Evolutionary conservation across 2,888 invertebrate species (phyloP), one percentile per base, ranked within the genome.

Genomic region (Drosophila pullipes): DNA sequence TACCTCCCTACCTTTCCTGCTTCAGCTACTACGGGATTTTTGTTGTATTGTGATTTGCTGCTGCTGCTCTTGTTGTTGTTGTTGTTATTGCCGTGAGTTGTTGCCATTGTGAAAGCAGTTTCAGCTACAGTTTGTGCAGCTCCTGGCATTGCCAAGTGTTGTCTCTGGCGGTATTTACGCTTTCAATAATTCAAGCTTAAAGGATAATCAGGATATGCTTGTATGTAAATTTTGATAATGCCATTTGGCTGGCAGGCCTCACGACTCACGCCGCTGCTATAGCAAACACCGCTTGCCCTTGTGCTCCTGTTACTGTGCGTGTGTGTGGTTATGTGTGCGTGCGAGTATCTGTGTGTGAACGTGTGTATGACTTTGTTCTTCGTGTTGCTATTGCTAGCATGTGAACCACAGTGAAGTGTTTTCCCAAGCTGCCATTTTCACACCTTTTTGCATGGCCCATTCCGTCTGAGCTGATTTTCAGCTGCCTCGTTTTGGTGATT

Each of bases 161-260:
- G 77, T 65, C 73, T 76, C 78, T 82, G 89, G 74, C 65, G 89
- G 91, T 87, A 90, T 90, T 90, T 87, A 87, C 89, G 91, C 89
- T 89, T 90, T 90, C 91, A 87, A 87, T 87, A 90, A 87, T 87
- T 87, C 91, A 87, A 89, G 86, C 91, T 87, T 90, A 90, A 90
- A 75, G 86, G 91, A 87, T 87, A 89, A 87, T 87, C 86, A 89
- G 91, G 85, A 89, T 90, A 90, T 87, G 90, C 82, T 87, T 82
- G 89, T 78, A 89, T 90, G 91, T 87, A 89, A 87, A 87, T 87
- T 87, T 87, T 90, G 87, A 87, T 90, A 87, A 89, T 87, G 89
- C 91, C 76, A 89, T 87, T 87, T 87, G 77, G 62, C 79, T 66
- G 78, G 47, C 76, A 75, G 73, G 76, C 70, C 75, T 61, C 50